Evolutionary conservation across 2,797 vertebrate genomes (phyloP).

Genomic region (Sebastes taczanowskii): DNA sequence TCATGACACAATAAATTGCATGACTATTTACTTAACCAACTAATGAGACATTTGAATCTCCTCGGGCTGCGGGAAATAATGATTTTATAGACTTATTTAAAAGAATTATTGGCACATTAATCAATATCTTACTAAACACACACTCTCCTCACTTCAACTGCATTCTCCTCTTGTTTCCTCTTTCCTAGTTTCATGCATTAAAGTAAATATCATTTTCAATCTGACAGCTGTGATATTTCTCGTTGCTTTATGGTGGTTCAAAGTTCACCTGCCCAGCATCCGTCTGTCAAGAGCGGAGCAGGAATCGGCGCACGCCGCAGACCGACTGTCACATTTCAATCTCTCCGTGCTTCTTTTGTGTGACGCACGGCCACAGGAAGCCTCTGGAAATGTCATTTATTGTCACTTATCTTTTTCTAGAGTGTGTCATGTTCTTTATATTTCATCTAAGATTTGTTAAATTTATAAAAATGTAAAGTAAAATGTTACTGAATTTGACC

Average conservation of each 20-base stretch:
- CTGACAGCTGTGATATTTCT: slow-evolving; percentile 20
- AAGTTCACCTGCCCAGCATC: neutral
- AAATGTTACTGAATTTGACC: neutral
- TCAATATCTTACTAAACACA: neutral
- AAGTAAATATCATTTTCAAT: neutral
- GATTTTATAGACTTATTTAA: neutral
- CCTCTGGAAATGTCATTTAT: slow-evolving; percentile 13
- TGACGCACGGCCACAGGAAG: neutral
- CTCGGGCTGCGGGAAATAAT: neutral
- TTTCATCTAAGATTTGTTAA: neutral
- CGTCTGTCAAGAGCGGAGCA: neutral
- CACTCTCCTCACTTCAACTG: neutral
- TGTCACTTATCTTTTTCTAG: neutral
- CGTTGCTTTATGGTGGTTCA: slow-evolving; percentile 9
- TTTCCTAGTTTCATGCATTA: neutral
- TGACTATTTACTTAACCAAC: neutral
- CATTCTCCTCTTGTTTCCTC: neutral
- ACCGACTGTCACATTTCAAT: slow-evolving; percentile 4
- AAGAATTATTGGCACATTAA: neutral
- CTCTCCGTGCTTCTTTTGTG: neutral
- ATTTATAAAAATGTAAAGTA: neutral
- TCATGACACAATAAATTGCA: neutral
- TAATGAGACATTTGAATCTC: neutral
- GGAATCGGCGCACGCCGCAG: neutral
- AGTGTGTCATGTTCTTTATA: too few species aligned